Evolutionary conservation across 1,140 invertebrate species (phyloP).

Genomic region (Papilio xuthus): DNA sequence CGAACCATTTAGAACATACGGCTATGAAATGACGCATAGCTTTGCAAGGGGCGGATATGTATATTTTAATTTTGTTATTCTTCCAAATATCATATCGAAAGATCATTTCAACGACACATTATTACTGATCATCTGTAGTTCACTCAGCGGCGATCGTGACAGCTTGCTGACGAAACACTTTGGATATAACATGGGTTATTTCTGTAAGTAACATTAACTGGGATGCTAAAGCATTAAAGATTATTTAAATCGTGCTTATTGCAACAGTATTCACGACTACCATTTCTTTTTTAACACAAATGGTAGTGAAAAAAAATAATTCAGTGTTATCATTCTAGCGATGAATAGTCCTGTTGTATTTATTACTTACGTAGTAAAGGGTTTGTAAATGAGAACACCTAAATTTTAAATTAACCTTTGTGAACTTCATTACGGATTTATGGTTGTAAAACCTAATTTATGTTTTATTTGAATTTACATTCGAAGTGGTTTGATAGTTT

Average conservation of each 20-base stretch:
- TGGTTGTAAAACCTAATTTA: not conserved
- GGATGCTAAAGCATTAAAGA: no score
- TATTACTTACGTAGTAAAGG: not conserved
- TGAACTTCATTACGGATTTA: not conserved
- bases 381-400: not conserved
- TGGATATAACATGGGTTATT: not conserved
- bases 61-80: no score
- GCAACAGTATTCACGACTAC: not conserved
- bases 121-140: not conserved
- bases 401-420: not conserved
- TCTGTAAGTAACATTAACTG: not conserved
- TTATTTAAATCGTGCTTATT: no score
- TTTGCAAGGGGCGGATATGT: no score
- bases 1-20: no score
- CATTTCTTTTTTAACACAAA: not conserved
- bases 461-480: not conserved
- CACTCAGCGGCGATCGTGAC: not conserved
- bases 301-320: not conserved
- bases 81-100: no score
- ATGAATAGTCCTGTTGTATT: not conserved
- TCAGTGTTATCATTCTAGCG: not conserved
- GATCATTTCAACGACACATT: no score
- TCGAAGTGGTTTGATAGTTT: not conserved
- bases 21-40: no score
- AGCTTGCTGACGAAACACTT: not conserved